Conservation (phyloP, 2,113 vertebrate species). For the Carettochelys insculpta region DNA sequence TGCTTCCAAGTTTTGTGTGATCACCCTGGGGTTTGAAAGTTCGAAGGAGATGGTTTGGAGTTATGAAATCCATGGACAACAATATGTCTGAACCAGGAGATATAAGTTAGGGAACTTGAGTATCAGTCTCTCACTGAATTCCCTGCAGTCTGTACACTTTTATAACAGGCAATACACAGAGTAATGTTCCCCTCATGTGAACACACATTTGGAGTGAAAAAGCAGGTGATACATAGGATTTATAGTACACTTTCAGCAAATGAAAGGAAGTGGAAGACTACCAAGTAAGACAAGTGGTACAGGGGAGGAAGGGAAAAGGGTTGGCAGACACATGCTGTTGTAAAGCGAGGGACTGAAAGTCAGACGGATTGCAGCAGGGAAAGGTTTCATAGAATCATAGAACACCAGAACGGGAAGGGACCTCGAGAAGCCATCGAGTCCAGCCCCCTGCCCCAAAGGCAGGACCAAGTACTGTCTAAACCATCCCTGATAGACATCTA, state of each 20-base stretch:
- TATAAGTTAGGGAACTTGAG: not conserved
- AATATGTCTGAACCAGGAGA: not conserved
- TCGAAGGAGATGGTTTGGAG: accelerated
- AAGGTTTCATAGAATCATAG: no score
- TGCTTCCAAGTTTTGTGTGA: not conserved
- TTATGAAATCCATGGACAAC: not conserved
- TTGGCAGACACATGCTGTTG: not conserved
- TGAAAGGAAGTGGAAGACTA: not conserved
- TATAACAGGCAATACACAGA: not conserved
- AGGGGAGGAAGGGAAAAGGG: not conserved
- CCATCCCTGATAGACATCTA: no score
- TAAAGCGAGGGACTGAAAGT: not conserved
- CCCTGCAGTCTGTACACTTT: not conserved
- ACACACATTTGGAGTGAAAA: not conserved
- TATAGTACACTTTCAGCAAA: not conserved
- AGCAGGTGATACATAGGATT: not conserved
- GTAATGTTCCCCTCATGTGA: accelerated
- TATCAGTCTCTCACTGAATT: not conserved
- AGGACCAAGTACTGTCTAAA: no score
- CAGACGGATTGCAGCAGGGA: not conserved
- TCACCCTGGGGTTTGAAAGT: not conserved
- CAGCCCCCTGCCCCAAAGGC: no score
- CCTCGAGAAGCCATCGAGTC: no score
- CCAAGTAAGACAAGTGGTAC: not conserved
- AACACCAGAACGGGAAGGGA: no score